phyloP scores from a whole-genome alignment of 2,797 vertebrate genomes.

The Cyclura pinguis region DNA sequence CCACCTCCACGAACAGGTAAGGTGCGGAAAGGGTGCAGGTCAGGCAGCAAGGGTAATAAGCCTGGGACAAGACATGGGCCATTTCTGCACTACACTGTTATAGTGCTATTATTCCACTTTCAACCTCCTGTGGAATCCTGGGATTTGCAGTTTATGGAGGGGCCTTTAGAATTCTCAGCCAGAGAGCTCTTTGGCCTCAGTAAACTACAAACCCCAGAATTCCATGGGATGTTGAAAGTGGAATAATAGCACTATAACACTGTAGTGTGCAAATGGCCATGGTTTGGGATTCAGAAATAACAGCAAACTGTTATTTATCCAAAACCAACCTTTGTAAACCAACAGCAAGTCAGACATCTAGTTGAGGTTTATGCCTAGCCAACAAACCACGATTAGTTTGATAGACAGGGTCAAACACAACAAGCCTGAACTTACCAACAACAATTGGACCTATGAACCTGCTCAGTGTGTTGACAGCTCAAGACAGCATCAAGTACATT shows the following conservation, averaged over 20 bases:
- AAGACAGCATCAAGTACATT: not conserved
- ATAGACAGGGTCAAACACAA: not conserved
- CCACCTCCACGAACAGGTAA: too few species aligned
- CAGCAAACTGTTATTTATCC: not conserved
- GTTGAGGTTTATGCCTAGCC: not conserved
- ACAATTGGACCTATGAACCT: not conserved
- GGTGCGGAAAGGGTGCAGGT: too few species aligned
- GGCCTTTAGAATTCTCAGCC: too few species aligned
- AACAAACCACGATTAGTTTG: not conserved
- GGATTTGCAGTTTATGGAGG: too few species aligned
- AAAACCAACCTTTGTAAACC: not conserved
- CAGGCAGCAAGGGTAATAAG: not conserved
- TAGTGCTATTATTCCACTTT: too few species aligned
- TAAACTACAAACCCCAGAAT: too few species aligned
- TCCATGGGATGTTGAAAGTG: too few species aligned
- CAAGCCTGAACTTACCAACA: not conserved
- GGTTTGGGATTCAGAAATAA: not conserved
- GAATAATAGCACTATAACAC: too few species aligned
- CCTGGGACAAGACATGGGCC: not conserved
- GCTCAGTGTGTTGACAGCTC: not conserved
- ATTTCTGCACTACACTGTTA: too few species aligned
- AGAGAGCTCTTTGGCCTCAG: too few species aligned
- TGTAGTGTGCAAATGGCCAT: too few species aligned
- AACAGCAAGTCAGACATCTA: not conserved
- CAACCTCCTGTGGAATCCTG: too few species aligned